Evolutionary conservation across 2,888 invertebrate species (phyloP).

Genomic region (Fissipunctia ypsillon): DNA sequence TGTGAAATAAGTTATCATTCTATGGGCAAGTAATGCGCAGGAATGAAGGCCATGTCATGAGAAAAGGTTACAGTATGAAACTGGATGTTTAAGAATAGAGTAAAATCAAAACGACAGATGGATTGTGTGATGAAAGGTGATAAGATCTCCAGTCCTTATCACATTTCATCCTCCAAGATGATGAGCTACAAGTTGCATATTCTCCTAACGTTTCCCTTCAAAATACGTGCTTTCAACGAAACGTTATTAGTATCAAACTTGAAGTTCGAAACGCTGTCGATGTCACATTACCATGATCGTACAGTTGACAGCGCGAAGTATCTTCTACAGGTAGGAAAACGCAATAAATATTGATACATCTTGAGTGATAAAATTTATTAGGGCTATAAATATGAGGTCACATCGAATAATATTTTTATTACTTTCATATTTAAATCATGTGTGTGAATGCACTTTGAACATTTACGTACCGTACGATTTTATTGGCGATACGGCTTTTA

Average conservation of each 20-base stretch:
- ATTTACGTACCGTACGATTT: background rate
- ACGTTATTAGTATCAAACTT: background rate
- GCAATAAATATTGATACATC: background rate
- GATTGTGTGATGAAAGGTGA: background rate
- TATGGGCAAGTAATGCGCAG: background rate
- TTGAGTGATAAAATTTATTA: conserved; percentile 24
- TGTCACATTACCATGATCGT: background rate
- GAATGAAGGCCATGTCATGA: background rate
- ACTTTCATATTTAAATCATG: conserved; percentile 21
- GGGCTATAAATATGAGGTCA: conserved; percentile 10
- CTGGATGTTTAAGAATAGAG: background rate
- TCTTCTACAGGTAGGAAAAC: conserved; percentile 12
- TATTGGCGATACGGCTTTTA: background rate
- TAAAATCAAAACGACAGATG: background rate
- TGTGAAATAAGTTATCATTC: background rate
- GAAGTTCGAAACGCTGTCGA: background rate
- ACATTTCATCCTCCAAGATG: background rate
- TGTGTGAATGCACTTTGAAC: conserved; percentile 24
- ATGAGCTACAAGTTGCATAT: background rate
- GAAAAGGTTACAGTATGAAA: background rate
- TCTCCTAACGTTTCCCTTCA: background rate
- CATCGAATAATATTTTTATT: conserved; percentile 30
- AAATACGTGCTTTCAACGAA: background rate
- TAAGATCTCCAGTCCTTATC: background rate
- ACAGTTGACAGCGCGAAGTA: background rate